Conservation (phyloP, 2,888 invertebrate genomes). For the Athalia rosae region DNA sequence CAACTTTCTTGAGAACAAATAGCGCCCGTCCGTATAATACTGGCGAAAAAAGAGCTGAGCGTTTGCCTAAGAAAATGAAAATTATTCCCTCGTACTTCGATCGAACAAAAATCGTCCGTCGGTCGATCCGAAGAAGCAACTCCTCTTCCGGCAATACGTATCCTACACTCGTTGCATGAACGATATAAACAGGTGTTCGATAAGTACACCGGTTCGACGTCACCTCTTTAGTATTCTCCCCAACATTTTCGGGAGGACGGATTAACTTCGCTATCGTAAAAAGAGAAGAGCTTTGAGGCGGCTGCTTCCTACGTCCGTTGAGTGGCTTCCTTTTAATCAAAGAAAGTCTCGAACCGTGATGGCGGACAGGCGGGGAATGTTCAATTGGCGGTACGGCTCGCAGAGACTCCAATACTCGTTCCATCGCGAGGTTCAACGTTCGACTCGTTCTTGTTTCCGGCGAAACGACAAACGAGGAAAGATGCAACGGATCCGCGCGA, state of each 20-base stretch:
- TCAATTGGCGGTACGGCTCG: not conserved
- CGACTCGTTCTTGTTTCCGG: not conserved
- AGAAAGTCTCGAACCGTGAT: slow-evolving; percentile 14
- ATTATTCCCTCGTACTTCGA: too few relatives aligned
- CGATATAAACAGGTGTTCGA: too few relatives aligned
- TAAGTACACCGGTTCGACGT: slow-evolving; percentile 37
- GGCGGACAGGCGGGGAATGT: slow-evolving; percentile 5
- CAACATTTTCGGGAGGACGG: slow-evolving; percentile 53
- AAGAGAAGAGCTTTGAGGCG: slow-evolving; percentile 48
- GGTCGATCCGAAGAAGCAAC: too few relatives aligned
- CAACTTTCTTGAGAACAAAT: slow-evolving; percentile 12
- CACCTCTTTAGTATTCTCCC: slow-evolving; percentile 59
- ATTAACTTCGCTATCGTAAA: slow-evolving; percentile 57
- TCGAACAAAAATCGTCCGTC: too few relatives aligned
- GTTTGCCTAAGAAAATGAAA: too few relatives aligned
- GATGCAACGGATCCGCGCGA: too few relatives aligned
- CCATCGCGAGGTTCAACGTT: not conserved
- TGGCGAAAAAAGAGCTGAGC: too few relatives aligned
- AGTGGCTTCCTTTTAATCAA: slow-evolving; percentile 15
- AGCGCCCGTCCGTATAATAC: not conserved
- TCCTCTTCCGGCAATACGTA: too few relatives aligned
- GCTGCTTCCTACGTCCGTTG: not conserved
- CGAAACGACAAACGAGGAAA: not conserved
- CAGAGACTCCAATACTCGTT: not conserved
- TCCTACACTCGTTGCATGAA: too few relatives aligned